These are phyloP conservation scores for Crambe crambe DNA, from an alignment of 37 sponge, comb jelly and placozoan genomes.

Conservation along the genomic window DNA sequence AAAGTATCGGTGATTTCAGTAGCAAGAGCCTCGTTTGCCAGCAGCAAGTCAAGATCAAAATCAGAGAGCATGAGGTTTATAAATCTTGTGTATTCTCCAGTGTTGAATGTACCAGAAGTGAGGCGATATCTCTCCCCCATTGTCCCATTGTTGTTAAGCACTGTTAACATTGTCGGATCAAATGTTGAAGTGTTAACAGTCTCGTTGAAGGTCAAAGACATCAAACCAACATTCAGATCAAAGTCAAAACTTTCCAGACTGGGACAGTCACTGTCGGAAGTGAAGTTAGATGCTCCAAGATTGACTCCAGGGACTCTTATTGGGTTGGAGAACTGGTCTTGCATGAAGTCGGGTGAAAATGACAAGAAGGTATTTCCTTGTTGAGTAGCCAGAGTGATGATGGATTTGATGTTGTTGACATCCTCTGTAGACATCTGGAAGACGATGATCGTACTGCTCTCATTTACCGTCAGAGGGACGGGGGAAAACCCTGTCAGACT, in stretches of 20 bases:
- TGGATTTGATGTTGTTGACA: constrained; percentile 63
- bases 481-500: constrained; percentile 32
- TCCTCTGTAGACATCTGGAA: constrained; percentile 61
- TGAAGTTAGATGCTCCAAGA: constrained; percentile 35
- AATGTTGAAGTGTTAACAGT: constrained; percentile 79
- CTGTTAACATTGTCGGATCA: constrained; percentile 45
- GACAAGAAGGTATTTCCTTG: constrained; percentile 60
- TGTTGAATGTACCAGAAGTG: constrained; percentile 26
- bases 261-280: constrained; percentile 66
- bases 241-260: constrained; percentile 42
- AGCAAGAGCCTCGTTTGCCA: constrained; percentile 37
- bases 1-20: constrained; percentile 18
- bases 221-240: constrained; percentile 57
- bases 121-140: constrained; percentile 25
- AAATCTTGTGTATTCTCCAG: constrained; percentile 32
- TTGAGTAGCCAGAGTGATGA: constrained; percentile 58
- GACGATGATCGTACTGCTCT: constrained; percentile 31
- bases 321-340: constrained; percentile 69
- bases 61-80: constrained; percentile 40
- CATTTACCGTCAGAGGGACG: background rate
- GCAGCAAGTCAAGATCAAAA: constrained; percentile 61
- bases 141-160: constrained; percentile 33
- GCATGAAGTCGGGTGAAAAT: constrained; percentile 46
- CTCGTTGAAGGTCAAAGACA: constrained; percentile 76
- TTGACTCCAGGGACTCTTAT: constrained; percentile 26